phyloP scores from a whole-genome alignment of 2,888 invertebrate species.

The Cephonodes hylas region DNA sequence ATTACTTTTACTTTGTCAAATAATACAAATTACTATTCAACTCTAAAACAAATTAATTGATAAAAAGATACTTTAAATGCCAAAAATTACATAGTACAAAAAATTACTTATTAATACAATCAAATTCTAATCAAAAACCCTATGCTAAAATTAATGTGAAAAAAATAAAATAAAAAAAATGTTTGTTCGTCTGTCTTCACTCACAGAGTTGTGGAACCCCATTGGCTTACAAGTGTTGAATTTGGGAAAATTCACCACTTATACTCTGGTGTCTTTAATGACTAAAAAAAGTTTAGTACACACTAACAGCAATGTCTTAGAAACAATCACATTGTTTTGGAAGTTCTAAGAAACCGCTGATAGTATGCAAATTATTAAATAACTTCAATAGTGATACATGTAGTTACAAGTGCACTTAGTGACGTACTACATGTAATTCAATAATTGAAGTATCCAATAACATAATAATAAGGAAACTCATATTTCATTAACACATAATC shows the following conservation, averaged over 20 bases:
- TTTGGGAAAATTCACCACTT: not conserved
- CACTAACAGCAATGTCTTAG: not conserved
- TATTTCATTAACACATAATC: not conserved
- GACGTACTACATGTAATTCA: not conserved
- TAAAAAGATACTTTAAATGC: not conserved
- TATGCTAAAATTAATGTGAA: too few species aligned
- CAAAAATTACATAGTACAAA: not conserved
- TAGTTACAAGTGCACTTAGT: not conserved
- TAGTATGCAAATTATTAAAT: not conserved
- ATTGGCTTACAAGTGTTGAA: not conserved
- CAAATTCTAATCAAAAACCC: not conserved
- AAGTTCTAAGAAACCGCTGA: not conserved
- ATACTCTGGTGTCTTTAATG: not conserved
- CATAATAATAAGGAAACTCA: not conserved
- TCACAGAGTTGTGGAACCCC: not conserved
- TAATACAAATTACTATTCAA: not conserved
- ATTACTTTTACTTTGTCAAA: not conserved
- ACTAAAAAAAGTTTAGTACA: not conserved
- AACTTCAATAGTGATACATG: not conserved
- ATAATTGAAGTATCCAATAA: not conserved
- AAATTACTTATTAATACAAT: not conserved
- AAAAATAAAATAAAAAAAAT: not conserved
- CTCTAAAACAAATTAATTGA: not conserved
- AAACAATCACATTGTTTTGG: not conserved
- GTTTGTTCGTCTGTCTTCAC: not conserved